phyloP scores from a whole-genome alignment of 2,113 vertebrate genomes.

The Embiotoca jacksoni region DNA sequence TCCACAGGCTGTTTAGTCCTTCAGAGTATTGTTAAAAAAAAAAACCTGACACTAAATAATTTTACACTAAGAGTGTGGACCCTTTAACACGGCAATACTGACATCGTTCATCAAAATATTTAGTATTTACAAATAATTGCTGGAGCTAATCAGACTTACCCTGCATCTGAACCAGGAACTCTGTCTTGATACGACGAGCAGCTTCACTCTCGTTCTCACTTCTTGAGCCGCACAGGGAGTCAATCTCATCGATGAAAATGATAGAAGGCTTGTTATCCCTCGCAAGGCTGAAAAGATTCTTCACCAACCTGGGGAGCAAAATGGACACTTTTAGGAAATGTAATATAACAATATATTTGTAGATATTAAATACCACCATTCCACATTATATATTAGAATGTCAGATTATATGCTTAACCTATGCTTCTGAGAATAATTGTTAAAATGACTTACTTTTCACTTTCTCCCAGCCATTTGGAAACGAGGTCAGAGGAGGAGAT shows the following conservation, averaged over 20 bases:
- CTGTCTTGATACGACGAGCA: slow-evolving; percentile 96
- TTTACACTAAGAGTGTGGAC: not conserved
- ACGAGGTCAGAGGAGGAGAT: slow-evolving; percentile 97
- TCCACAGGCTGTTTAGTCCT: not conserved
- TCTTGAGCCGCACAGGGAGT: slow-evolving; percentile 96
- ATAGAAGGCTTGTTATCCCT: slow-evolving; percentile 97
- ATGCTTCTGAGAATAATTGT: not conserved
- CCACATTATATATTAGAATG: not conserved
- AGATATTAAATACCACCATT: not conserved
- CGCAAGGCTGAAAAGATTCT: slow-evolving; percentile 95
- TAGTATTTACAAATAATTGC: not conserved
- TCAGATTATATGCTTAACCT: not conserved
- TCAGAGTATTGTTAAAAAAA: too few relatives aligned
- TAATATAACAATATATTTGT: not conserved
- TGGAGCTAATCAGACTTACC: slow-evolving; percentile 77
- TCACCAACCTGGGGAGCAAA: slow-evolving; percentile 89
- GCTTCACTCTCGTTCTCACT: slow-evolving; percentile 99
- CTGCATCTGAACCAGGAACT: slow-evolving; percentile 99
- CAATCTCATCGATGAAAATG: slow-evolving; percentile 98
- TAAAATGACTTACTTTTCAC: slow-evolving; percentile 92
- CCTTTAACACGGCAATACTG: too few relatives aligned
- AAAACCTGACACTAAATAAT: not conserved
- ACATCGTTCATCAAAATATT: not conserved
- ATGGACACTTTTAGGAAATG: not conserved
- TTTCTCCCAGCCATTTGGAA: slow-evolving; percentile 99